Base-by-base conservation (phyloP, 2,888 invertebrate genomes). In the Anarsia innoxiella region DNA sequence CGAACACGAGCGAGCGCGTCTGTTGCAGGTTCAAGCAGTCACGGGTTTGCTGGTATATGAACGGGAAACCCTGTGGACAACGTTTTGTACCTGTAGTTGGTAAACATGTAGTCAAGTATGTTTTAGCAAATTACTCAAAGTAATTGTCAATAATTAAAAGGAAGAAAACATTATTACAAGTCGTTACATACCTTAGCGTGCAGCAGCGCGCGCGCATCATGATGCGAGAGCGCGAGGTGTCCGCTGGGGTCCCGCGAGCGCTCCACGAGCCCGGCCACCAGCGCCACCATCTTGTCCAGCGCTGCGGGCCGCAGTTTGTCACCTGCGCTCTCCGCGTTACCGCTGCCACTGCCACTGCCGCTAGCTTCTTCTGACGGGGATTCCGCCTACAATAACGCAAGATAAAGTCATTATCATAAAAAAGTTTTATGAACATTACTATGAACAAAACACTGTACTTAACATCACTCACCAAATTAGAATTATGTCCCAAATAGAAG, bases 271-370 rank as follows among this genome's bases (percentile, higher is more conserved):
- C 92, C 90, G 1, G 95, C 94, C 16, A 96, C 93, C 8, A 97
- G 78, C 8, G 95, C 93, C 48, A 97, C 94, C 97, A 97, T 97
- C 82, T 97, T 97, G 74, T 97, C 97, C 9, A 97, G 78, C 0
- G 96, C 96, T 1, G 94, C 94, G 0, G 96, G 96, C 44, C 95
- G 89, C 49, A 94, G 90, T 68, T 96, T 95, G 57, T 89, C 89
- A 0, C 79, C 78, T 1, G 65, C 72, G 25, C 57, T 59, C 42
- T 74, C 78, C 0, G 61, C 47, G 37, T 59, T 52, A 3, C 52
- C 40, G 68, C 80, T 59, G 59, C 86, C 68, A 33, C 67, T 55
- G 1, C 69, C 61, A 34, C 68, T 60, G 5, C 72, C 65, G 9
- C 65, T 70, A 13, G 86, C 86, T 50, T 88, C 88, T 45, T 87